A percentile compares a stretch with the other conserved stretches of the same genome.
Evolutionary conservation across 2,888 invertebrate species (phyloP).

Genomic region (Blastobasis adustella): DNA sequence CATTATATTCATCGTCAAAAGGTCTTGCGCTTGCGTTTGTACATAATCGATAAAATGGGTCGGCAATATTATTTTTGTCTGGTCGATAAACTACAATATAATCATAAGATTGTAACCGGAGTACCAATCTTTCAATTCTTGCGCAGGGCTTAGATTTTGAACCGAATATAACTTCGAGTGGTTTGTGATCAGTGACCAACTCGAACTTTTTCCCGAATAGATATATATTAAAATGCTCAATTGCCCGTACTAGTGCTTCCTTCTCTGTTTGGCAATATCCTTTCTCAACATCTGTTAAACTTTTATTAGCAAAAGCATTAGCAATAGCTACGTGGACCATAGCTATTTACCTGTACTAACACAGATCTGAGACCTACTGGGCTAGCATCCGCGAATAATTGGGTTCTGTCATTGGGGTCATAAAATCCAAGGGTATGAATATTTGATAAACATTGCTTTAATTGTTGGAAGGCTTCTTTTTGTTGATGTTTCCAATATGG

Average conservation of each 20-base stretch:
- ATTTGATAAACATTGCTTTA: not conserved
- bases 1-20: not conserved
- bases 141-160: too few species aligned
- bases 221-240: too few species aligned
- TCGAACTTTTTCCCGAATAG: too few species aligned
- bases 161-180: too few species aligned
- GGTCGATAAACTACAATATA: too few species aligned
- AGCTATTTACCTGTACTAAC: constrained; percentile 9
- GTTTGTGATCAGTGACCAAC: too few species aligned
- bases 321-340: constrained; percentile 18
- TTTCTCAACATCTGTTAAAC: constrained; percentile 13
- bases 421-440: constrained; percentile 2
- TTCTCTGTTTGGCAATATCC: constrained; percentile 21
- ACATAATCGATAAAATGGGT: too few species aligned
- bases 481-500: constrained; percentile 11
- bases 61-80: too few species aligned
- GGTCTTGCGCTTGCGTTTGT: not conserved
- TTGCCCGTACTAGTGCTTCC: constrained; percentile 11
- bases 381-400: constrained; percentile 18
- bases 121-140: too few species aligned
- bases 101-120: too few species aligned
- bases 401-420: constrained; percentile 12
- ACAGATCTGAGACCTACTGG: constrained; percentile 18
- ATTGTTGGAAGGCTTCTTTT: not conserved
- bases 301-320: constrained; percentile 17